Base-by-base conservation (phyloP, 2,113 vertebrate genomes). In the Psilopsiagon aurifrons region DNA sequence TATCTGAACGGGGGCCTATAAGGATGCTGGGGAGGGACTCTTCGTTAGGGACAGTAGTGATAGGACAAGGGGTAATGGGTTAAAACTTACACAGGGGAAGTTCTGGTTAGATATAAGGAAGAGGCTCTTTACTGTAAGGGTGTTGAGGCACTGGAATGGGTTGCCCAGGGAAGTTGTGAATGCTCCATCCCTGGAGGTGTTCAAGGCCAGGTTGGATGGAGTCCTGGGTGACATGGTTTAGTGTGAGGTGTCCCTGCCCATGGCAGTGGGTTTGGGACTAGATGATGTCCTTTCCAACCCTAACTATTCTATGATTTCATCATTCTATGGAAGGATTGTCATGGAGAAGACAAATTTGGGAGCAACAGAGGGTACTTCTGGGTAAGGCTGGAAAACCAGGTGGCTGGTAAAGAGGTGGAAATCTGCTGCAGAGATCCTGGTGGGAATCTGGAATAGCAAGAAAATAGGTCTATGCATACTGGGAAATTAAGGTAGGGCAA, bases 401-500 rank as follows among this genome's bases (percentile, higher is more conserved):
- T 18, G 3, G 18, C 17, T 17, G 39, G 2, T 39, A 10, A 44
- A n/a, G 24, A 54, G 54, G 14, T 63, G 68, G 15, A 41, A 66
- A 23, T 41, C 19, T 18, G 13, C 9, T 2, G 1, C 27, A 3
- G 76, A 41, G 63, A 8, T 22, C 33, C 27, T 16, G 9, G 16
- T 14, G 7, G 17, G 25, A 8, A 18, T 41, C 37, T 17, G 51
- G 27, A 33, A 23, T 8, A 22, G 25, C 8, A 49, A 55, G 11
- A 47, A 41, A 22, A 46, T 20, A 16, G 49, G 24, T 7, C 10
- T 24, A 2, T 8, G 25, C 3, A 2, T 0, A 1, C 4, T 2
- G 33, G 15, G 29, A 43, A 9, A 39, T 4, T 6, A 35, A 18
- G 33, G 7, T 9, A 35, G 27, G 46, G 24, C 31, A 28, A 0